Evolutionary conservation across 1,140 invertebrate species (phyloP).

Genomic region (Diachasma alloeum): DNA sequence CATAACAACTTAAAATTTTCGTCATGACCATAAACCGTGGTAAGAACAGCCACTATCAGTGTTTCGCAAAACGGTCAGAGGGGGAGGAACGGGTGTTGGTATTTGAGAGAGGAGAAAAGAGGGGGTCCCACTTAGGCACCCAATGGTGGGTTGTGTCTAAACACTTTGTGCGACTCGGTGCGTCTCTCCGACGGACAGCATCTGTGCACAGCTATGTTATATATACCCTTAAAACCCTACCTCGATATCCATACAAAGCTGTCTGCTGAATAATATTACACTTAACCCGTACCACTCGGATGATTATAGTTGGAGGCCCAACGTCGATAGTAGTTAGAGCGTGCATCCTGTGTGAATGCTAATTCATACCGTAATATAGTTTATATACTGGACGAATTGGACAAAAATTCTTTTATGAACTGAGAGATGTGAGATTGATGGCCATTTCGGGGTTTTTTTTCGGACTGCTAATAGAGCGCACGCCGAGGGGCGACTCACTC

Average conservation of each 20-base stretch:
- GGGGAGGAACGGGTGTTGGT: neutral
- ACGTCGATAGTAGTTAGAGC: conserved; percentile 65
- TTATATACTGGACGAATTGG: neutral
- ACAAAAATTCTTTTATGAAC: neutral
- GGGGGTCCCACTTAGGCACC: conserved; percentile 33
- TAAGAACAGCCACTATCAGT: neutral
- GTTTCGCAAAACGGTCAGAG: neutral
- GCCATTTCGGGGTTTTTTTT: neutral
- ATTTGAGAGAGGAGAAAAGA: neutral
- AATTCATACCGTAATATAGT: conserved; percentile 47
- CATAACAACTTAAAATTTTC: conserved; percentile 1
- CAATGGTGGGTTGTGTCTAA: conserved; percentile 35
- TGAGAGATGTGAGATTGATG: neutral
- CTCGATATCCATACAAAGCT: conserved; percentile 64
- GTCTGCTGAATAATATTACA: conserved; percentile 67
- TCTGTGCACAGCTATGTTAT: conserved; percentile 49
- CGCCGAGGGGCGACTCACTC: no score
- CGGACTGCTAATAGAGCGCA: no score
- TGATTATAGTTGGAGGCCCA: conserved; percentile 63
- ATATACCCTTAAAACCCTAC: conserved; percentile 29
- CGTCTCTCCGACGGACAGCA: conserved; percentile 55
- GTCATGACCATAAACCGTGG: neutral
- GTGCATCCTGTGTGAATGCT: conserved; percentile 66
- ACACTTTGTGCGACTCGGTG: conserved; percentile 14
- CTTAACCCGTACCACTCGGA: conserved; percentile 60